Percentiles rank a stretch among this genome's conserved stretches.
Evolutionary conservation across 2,113 vertebrate genomes (phyloP).

Genomic region (Tonatia bakeri): DNA sequence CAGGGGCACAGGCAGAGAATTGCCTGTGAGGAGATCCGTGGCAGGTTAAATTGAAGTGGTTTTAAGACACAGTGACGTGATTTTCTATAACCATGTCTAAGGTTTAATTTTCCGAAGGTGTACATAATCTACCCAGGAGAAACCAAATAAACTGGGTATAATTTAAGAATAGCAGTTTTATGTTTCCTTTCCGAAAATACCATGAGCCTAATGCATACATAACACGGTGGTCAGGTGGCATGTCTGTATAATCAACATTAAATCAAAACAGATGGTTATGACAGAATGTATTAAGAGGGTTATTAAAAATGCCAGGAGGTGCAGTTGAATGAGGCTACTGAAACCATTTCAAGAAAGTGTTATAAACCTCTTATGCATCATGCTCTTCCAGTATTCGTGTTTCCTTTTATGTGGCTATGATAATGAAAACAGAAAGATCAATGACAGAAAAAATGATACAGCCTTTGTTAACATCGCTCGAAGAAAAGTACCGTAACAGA

Average conservation of each 20-base stretch:
- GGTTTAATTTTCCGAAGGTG: constrained; percentile 66
- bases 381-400: constrained; percentile 58
- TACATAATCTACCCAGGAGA: constrained; percentile 46
- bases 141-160: constrained; percentile 61
- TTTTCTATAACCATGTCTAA: constrained; percentile 62
- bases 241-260: constrained; percentile 75
- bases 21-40: constrained; percentile 25
- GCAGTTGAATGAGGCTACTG: constrained; percentile 73
- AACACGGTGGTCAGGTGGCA: constrained; percentile 68
- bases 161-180: constrained; percentile 70
- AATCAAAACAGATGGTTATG: constrained; percentile 81
- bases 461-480: background rate
- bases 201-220: background rate
- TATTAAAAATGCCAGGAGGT: constrained; percentile 79
- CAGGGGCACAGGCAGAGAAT: constrained; percentile 38
- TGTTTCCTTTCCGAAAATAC: constrained; percentile 63
- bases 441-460: background rate
- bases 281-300: constrained; percentile 76
- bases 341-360: constrained; percentile 73
- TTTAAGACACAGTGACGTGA: constrained; percentile 42
- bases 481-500: background rate
- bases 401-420: constrained; percentile 52
- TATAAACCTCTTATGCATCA: constrained; percentile 69
- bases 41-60: constrained; percentile 50
- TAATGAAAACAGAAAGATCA: constrained; percentile 44